phyloP scores from a whole-genome alignment of 2,113 vertebrate genomes.

The Anhinga anhinga region DNA sequence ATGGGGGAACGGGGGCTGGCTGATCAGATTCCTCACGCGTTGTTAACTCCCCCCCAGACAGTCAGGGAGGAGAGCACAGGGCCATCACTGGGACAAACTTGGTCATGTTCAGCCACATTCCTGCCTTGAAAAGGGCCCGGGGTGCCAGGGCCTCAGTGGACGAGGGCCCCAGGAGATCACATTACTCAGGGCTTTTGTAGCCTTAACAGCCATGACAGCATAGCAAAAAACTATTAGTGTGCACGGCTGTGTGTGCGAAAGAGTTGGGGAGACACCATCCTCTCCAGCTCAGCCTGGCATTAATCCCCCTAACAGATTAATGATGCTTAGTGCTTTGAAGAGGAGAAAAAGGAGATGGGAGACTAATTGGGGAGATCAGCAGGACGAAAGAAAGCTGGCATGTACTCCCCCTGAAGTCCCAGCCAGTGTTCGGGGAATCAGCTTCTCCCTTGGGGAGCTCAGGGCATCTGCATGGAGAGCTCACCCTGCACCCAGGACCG shows the following conservation, averaged over 20 bases:
- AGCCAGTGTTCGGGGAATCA: fast-evolving
- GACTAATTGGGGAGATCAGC: slow-evolving; percentile 52
- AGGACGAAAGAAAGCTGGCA: background rate
- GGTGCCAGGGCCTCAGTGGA: background rate
- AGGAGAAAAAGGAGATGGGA: slow-evolving; percentile 36
- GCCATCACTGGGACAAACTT: background rate
- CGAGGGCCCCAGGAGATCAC: slow-evolving; percentile 10
- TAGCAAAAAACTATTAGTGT: slow-evolving; percentile 18
- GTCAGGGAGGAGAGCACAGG: background rate
- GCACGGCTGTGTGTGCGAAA: background rate
- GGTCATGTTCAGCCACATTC: slow-evolving; percentile 17
- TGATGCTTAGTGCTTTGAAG: slow-evolving; percentile 32
- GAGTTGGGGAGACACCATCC: background rate
- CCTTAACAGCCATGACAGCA: slow-evolving; percentile 25
- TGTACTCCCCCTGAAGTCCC: background rate
- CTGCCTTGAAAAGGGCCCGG: background rate
- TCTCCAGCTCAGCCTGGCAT: background rate
- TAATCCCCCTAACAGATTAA: slow-evolving; percentile 54
- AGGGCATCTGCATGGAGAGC: background rate
- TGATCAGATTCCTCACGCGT: background rate
- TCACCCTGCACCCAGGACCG: fast-evolving
- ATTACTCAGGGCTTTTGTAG: slow-evolving; percentile 46
- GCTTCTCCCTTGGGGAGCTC: background rate
- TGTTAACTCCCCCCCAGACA: background rate
- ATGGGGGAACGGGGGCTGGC: background rate